Conservation (phyloP, 2,888 invertebrate genomes). For the Plemyria rubiginata region DNA sequence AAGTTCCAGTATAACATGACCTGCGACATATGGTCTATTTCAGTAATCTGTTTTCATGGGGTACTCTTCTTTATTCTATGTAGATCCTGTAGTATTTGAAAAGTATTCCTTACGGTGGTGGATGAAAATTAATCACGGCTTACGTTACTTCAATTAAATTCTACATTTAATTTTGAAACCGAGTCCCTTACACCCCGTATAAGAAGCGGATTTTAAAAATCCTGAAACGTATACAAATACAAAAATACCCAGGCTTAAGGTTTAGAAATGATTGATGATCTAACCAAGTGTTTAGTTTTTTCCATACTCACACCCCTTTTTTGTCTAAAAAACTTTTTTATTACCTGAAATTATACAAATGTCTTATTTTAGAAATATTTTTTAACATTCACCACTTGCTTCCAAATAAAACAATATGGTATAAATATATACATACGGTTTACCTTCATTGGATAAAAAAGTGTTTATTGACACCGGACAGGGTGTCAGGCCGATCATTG, state of each 20-base stretch:
- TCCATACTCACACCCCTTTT: too few relatives aligned
- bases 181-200: too few relatives aligned
- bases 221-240: too few relatives aligned
- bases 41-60: conserved; percentile 20
- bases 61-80: background rate
- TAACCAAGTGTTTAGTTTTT: too few relatives aligned
- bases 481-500: conserved; percentile 61
- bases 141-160: conserved; percentile 38
- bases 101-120: conserved; percentile 1
- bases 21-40: conserved; percentile 47
- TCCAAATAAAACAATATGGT: background rate
- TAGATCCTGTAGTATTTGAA: background rate
- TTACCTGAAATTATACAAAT: too few relatives aligned
- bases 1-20: conserved; percentile 65
- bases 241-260: too few relatives aligned
- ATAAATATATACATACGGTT: too few relatives aligned
- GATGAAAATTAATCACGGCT: conserved; percentile 40
- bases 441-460: background rate
- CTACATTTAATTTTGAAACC: too few relatives aligned
- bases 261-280: too few relatives aligned
- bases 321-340: too few relatives aligned
- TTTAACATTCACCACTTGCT: background rate
- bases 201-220: too few relatives aligned
- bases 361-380: background rate
- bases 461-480: conserved; percentile 44